These are phyloP conservation scores for Lophotriccus pileatus DNA, from an alignment of 2,797 vertebrate genomes.

Conservation along the genomic window DNA sequence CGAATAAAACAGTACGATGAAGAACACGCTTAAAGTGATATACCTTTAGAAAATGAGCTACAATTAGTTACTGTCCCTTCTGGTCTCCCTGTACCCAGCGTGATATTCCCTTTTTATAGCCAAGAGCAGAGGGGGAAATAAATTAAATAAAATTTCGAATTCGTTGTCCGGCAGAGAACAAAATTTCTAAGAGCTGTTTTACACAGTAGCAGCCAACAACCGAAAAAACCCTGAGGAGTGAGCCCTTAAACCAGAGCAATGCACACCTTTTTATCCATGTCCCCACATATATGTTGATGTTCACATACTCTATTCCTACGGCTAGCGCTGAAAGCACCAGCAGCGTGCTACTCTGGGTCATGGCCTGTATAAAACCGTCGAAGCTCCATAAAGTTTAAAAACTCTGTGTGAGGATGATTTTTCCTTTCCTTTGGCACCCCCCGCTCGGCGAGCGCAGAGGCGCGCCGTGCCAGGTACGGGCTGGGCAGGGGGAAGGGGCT, in stretches of 20 bases:
- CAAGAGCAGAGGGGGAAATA: fast-evolving
- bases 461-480: neutral
- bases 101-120: neutral
- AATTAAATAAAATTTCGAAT: neutral
- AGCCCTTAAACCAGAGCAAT: neutral
- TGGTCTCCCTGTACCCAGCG: neutral
- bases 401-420: neutral
- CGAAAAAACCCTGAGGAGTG: neutral
- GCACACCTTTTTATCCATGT: neutral
- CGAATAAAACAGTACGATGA: neutral
- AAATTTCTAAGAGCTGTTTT: neutral
- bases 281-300: fast-evolving
- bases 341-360: neutral
- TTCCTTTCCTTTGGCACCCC: neutral
- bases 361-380: fast-evolving
- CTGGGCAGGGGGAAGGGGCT: neutral
- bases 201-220: neutral
- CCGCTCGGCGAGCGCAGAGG: fast-evolving
- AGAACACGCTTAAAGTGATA: neutral
- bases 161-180: neutral
- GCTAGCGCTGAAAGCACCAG: no score
- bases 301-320: neutral
- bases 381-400: neutral
- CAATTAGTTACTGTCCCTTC: neutral
- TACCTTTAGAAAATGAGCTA: neutral